Base-by-base conservation (phyloP, 2,888 invertebrate genomes). In the Heliothis peltigera region DNA sequence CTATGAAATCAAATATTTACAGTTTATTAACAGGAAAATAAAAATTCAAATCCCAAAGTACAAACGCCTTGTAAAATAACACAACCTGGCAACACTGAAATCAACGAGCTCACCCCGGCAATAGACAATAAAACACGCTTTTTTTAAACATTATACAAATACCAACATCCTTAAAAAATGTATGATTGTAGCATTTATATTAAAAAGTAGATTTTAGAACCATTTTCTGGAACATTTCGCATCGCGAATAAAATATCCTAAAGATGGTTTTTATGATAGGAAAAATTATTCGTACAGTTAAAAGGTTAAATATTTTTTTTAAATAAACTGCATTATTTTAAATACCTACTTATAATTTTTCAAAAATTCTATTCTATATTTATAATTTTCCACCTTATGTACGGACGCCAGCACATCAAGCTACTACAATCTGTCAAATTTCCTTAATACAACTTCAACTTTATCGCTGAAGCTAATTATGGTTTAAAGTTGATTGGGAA, bases 61-160 rank as follows among this genome's bases (percentile, higher is more conserved):
- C 39, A 39, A 39, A 39, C n/a, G 15, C 39, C 15, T 39, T 39
- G 4, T n/a, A 10, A 32, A 32, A 32, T 32, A 2, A 10, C 32
- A 32, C 4, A 35, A 12, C 19, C 71, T 70, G 72, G 58, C 72
- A 74, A 62, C 77, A 77, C 55, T 18, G 25, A 46, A 19, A 60
- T 54, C 35, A 60, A 48, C 69, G 70, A 76, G 64, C 56, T 77
- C 66, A 44, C 43, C 64, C 66, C 61, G 53, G 68, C 67, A 70
- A 77, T 78, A 82, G 78, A 82, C 82, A 79, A 82, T 82, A 81
- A 80, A 43, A 32, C 39, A 67, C 51, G 46, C 54, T 69, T 66
- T 73, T 69, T 65, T 21, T 46, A 17, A 59, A 19, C 55, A 39
- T 22, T 62, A 58, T 66, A 66, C 46, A 69, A 57, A 53, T 58